Percentiles rank a stretch among this genome's conserved stretches.
phyloP scores from a whole-genome alignment of 2,797 vertebrate species.

The Eulemur coronatus region DNA sequence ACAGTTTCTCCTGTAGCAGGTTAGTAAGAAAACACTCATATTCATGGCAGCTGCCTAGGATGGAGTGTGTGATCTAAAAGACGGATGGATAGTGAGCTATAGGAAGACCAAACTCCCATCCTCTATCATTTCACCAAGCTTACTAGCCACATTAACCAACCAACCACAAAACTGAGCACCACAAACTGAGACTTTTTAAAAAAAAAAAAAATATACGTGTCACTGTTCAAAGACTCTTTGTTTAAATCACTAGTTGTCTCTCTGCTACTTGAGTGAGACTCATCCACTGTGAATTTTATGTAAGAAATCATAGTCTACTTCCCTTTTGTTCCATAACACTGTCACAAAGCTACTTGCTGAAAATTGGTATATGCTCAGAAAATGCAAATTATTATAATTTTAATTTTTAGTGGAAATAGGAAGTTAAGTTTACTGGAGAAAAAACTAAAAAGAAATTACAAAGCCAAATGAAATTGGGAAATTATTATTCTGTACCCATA shows the following conservation, averaged over 20 bases:
- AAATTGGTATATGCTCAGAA: not conserved
- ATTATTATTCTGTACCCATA: slow-evolving; percentile 14
- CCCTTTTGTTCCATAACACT: not conserved
- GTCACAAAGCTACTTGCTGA: not conserved
- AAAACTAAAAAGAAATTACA: not conserved
- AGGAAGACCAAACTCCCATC: not conserved
- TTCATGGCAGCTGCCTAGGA: not conserved
- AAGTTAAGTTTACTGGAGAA: not conserved
- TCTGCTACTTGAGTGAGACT: not conserved
- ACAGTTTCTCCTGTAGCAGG: not conserved
- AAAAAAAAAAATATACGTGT: not conserved
- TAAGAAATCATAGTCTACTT: not conserved
- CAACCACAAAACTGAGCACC: not conserved
- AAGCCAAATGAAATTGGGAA: not conserved
- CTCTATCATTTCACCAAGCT: not conserved
- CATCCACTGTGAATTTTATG: not conserved
- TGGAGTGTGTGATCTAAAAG: not conserved
- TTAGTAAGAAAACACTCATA: not conserved
- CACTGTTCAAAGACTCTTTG: not conserved
- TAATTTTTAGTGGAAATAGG: slow-evolving; percentile 24
- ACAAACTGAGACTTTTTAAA: not conserved
- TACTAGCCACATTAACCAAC: not conserved
- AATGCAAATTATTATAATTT: not conserved
- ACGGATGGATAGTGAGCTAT: not conserved
- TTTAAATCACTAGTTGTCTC: not conserved